These are phyloP conservation scores for Zhuqinia jingwanae DNA, from an alignment of 2,888 invertebrate species.

Conservation along the genomic window DNA sequence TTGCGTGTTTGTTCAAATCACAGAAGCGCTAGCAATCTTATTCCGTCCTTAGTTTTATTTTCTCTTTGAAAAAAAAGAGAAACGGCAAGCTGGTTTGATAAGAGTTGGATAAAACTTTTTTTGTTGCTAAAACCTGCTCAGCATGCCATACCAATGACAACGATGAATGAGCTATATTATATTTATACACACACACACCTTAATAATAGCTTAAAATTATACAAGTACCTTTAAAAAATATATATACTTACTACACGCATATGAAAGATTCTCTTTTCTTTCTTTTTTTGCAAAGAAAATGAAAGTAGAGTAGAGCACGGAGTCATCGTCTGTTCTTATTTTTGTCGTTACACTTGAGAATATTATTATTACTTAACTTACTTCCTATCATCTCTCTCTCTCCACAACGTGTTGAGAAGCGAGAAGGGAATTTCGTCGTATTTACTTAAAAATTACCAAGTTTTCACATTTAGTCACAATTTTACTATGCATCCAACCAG, in stretches of 20 bases:
- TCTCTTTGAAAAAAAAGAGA: not conserved
- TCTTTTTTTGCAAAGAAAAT: not conserved
- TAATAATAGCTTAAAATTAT: constrained; percentile 35
- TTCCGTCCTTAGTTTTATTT: constrained; percentile 26
- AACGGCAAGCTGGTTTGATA: constrained; percentile 26
- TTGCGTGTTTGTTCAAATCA: constrained; percentile 60
- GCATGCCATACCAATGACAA: constrained; percentile 54
- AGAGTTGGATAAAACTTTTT: constrained; percentile 49
- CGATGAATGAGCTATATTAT: constrained; percentile 65
- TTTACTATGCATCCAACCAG: constrained; percentile 36
- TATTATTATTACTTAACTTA: constrained; percentile 56
- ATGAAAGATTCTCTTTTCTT: not conserved
- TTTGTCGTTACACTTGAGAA: constrained; percentile 39
- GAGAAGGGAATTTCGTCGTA: constrained; percentile 41
- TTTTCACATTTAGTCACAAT: constrained; percentile 52
- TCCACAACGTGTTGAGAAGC: constrained; percentile 14
- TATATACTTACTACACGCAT: not conserved
- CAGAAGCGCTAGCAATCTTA: constrained; percentile 21
- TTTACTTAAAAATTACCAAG: constrained; percentile 54
- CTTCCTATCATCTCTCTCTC: not conserved
- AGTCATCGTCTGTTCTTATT: not conserved
- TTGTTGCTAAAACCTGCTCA: constrained; percentile 48
- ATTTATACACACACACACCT: too few relatives aligned
- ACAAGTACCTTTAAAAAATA: not conserved
- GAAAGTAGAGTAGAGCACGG: constrained; percentile 15